Evolutionary conservation across 2,888 invertebrate species (phyloP).

Genomic region (Agrilus cyanescens): DNA sequence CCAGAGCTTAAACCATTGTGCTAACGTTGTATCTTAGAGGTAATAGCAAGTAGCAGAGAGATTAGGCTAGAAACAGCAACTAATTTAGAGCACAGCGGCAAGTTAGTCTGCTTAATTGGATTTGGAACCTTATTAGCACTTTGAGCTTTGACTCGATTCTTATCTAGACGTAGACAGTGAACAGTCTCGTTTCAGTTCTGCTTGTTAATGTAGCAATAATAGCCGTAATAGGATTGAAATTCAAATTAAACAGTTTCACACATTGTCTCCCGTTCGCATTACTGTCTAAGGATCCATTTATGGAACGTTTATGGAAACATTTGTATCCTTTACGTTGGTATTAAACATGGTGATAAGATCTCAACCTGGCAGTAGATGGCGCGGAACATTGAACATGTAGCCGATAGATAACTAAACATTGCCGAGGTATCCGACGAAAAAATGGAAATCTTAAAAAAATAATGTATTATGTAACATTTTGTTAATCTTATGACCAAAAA

Average conservation of each 20-base stretch:
- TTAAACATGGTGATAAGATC: no score
- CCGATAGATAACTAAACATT: no score
- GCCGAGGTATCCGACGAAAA: no score
- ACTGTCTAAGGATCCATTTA: conserved; percentile 2
- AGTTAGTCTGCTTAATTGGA: conserved; percentile 17
- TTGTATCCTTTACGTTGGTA: no score
- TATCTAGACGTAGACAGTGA: conserved; percentile 15
- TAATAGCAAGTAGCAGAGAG: conserved; percentile 9
- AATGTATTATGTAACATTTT: no score
- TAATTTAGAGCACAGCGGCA: conserved; percentile 18
- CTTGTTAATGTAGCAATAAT: conserved; percentile 13
- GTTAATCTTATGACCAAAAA: no score
- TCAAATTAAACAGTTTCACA: conserved; percentile 10
- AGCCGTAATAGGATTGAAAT: conserved; percentile 14
- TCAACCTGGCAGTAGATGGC: no score
- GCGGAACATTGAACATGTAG: no score
- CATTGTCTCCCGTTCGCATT: conserved; percentile 9
- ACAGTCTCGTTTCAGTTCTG: conserved; percentile 12
- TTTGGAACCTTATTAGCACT: conserved; percentile 16
- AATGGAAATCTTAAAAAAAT: no score
- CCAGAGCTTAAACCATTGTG: no score
- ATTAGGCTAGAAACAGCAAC: conserved; percentile 22
- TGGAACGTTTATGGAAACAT: no score
- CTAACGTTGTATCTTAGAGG: no score
- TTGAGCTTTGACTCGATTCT: conserved; percentile 15